Evolutionary conservation across 2,797 vertebrate genomes (phyloP).

Genomic region (Protonibea diacanthus): DNA sequence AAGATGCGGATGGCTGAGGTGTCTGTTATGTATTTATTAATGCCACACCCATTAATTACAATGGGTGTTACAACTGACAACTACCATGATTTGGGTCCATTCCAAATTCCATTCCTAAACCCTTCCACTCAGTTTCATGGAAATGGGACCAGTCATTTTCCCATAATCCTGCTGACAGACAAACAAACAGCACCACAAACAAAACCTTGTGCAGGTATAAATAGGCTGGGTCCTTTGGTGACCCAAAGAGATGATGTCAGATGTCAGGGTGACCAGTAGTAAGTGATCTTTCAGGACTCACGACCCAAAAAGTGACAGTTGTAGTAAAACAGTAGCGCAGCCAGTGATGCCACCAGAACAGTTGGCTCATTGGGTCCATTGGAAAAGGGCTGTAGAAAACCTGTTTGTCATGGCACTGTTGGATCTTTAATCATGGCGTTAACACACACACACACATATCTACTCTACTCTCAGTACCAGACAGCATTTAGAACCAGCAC

Average conservation of each 20-base stretch:
- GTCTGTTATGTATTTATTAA: too few relatives aligned
- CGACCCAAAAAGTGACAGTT: constrained; percentile 24
- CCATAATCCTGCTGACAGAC: too few relatives aligned
- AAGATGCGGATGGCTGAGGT: too few relatives aligned
- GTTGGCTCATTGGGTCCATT: not conserved
- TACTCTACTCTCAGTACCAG: constrained; percentile 27
- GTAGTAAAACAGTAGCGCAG: constrained; percentile 39
- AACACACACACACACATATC: constrained; percentile 33
- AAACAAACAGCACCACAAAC: too few relatives aligned
- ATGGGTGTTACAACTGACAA: too few relatives aligned
- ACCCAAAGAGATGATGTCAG: not conserved
- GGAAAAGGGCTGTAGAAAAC: constrained; percentile 45
- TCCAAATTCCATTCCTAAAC: too few relatives aligned
- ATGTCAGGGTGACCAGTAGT: not conserved
- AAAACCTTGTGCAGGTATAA: not conserved
- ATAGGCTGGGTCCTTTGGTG: not conserved
- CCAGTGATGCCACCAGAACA: constrained; percentile 4
- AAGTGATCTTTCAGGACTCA: constrained; percentile 18
- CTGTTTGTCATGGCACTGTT: constrained; percentile 43
- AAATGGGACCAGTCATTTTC: too few relatives aligned
- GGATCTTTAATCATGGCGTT: constrained; percentile 50
- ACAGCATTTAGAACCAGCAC: constrained; percentile 41
- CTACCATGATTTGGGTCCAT: too few relatives aligned
- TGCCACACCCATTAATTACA: too few relatives aligned
- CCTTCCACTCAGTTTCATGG: too few relatives aligned